phyloP scores from a whole-genome alignment of 1,140 invertebrate genomes.

The Danaus melanippus region DNA sequence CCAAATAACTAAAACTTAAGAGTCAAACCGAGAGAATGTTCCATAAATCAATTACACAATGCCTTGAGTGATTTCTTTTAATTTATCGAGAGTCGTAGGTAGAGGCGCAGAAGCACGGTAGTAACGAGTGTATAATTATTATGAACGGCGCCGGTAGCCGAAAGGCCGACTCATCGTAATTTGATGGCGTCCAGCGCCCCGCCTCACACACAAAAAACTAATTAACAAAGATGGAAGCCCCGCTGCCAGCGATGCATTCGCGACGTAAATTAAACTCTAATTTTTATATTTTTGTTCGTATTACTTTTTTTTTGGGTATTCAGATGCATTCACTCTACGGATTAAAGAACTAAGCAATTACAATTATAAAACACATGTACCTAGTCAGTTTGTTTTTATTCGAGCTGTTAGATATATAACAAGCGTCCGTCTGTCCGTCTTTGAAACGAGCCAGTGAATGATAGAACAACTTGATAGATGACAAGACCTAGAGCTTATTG shows the following conservation, averaged over 20 bases:
- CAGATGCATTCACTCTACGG: too few relatives aligned
- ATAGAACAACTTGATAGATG: too few relatives aligned
- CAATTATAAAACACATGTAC: too few relatives aligned
- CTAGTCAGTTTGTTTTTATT: too few relatives aligned
- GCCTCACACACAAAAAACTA: slow-evolving; percentile 65
- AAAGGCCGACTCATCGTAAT: slow-evolving; percentile 69
- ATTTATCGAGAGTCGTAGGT: slow-evolving; percentile 23
- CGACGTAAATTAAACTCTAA: slow-evolving; percentile 42
- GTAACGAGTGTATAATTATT: slow-evolving; percentile 71
- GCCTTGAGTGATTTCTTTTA: slow-evolving; percentile 41
- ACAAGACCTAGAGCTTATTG: too few relatives aligned
- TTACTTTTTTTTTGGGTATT: slow-evolving; percentile 12
- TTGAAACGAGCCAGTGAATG: too few relatives aligned
- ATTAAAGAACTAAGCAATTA: too few relatives aligned
- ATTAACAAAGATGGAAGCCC: slow-evolving; percentile 60
- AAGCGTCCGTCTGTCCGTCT: too few relatives aligned
- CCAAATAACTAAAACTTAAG: too few relatives aligned
- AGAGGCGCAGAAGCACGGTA: slow-evolving; percentile 49
- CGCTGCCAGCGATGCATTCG: slow-evolving; percentile 38
- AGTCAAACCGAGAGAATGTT: too few relatives aligned
- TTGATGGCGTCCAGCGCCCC: slow-evolving; percentile 63
- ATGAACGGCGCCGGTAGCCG: slow-evolving; percentile 60
- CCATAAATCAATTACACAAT: slow-evolving; percentile 20
- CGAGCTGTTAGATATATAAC: too few relatives aligned
- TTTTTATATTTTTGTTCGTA: slow-evolving; percentile 18